Evolutionary conservation across 2,113 vertebrate genomes (phyloP), one percentile per base, ranked within the genome.

Genomic region (Rhinoderma darwinii): DNA sequence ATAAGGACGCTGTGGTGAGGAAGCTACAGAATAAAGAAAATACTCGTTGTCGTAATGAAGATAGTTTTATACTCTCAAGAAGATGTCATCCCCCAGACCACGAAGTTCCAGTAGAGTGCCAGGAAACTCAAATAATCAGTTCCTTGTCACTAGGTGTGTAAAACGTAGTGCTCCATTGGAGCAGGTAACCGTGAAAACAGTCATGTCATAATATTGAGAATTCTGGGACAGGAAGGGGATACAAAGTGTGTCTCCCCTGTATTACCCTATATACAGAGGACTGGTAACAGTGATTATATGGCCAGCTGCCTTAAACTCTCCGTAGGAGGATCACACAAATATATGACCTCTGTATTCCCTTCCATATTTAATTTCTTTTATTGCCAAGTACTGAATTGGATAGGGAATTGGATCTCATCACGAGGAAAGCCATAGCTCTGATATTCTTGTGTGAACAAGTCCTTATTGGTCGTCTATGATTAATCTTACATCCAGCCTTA

Each of bases 241-340:
- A 41, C 20, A 70, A 22, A 17, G 35, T 10, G 5, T 41, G 68
- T 37, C 32, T 70, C 32, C 68, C 68, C 37, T 11, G 68, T 25
- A 39, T 72, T 72, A 41, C 37, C 68, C 37, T 72, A 72, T 41
- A 25, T 72, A 41, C 68, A 72, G 35, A 72, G 39, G 35, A 72
- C 68, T 72, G 37, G 37, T 72, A 72, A 41, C 37, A 72, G 68
- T 72, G 68, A 72, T 11, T 25, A 72, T 72, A 41, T 41, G 37
- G 35, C 35, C 68, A 39, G 68, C 68, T 39, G 66, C 66, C 30
- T 35, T 1, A 70, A 20, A 35, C 63, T 35, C 30, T 17, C 66
- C 35, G 4, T 37, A 20, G 66, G 8, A 70, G 17, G 12, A 70
- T 68, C 32, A 17, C 32, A 68, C 4, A 68, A 68, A 1, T 68